A percentile compares a stretch with the other conserved stretches of the same genome.
phyloP scores from a whole-genome alignment of 1,140 invertebrate species.

The Drosophila eugracilis region DNA sequence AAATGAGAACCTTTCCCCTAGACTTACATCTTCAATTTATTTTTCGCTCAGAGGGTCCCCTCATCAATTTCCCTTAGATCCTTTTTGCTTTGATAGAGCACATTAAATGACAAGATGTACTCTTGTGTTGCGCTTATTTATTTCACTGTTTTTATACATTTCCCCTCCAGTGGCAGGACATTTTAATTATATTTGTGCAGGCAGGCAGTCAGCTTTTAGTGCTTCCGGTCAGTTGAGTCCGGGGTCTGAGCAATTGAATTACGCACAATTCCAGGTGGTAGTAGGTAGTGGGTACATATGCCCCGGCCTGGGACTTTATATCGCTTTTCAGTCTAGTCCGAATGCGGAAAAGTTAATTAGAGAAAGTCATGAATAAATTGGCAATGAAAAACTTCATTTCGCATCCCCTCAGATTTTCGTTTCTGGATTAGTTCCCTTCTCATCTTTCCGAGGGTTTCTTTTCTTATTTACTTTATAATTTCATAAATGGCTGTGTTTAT shows the following conservation, averaged over 20 bases:
- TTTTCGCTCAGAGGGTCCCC: slow-evolving; percentile 6
- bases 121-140: slow-evolving; percentile 35
- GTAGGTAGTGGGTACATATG: slow-evolving; percentile 56
- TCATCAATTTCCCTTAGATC: slow-evolving; percentile 38
- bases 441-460: neutral
- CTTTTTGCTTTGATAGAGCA: slow-evolving; percentile 59
- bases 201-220: slow-evolving; percentile 68
- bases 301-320: slow-evolving; percentile 30
- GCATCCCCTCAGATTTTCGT: slow-evolving; percentile 11
- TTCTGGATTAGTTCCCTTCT: neutral
- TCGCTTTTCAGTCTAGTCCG: slow-evolving; percentile 34
- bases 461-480: neutral
- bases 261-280: slow-evolving; percentile 69
- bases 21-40: slow-evolving; percentile 19
- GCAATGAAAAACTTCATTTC: slow-evolving; percentile 37
- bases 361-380: slow-evolving; percentile 53
- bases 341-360: slow-evolving; percentile 70
- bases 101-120: slow-evolving; percentile 74
- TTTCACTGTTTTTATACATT: slow-evolving; percentile 34
- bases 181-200: slow-evolving; percentile 82
- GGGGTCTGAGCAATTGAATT: slow-evolving; percentile 61
- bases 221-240: slow-evolving; percentile 70
- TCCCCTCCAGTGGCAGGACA: slow-evolving; percentile 39
- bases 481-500: no score
- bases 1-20: neutral